A percentile compares a stretch with the other conserved stretches of the same genome.
phyloP scores from a whole-genome alignment of 2,797 vertebrate genomes.

The Gambusia yucatana region DNA sequence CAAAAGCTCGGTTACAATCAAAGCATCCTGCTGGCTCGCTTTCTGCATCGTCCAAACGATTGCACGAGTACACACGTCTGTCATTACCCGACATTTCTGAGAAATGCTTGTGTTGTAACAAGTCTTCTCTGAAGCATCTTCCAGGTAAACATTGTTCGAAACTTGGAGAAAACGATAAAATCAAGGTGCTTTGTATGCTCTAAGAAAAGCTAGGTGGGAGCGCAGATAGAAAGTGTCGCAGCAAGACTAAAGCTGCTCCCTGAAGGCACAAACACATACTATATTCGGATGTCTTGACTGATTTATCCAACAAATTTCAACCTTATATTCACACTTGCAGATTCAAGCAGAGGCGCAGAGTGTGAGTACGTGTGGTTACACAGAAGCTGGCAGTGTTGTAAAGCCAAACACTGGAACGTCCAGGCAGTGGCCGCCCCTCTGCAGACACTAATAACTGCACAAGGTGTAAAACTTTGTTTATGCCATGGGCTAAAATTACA shows the following conservation, averaged over 20 bases:
- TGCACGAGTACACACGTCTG: constrained; percentile 28
- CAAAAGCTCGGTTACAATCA: constrained; percentile 3
- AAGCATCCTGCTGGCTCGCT: constrained; percentile 4
- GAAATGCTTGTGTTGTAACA: constrained; percentile 24
- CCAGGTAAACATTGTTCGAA: constrained; percentile 11
- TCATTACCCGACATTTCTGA: constrained; percentile 32
- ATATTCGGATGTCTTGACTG: background rate
- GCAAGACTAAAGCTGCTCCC: background rate
- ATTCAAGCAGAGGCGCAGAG: background rate
- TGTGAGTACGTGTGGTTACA: background rate
- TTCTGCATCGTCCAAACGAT: constrained; percentile 13
- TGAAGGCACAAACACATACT: background rate
- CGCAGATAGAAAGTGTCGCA: background rate
- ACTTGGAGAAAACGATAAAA: background rate
- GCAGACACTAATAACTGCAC: constrained; percentile 26
- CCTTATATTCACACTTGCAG: background rate
- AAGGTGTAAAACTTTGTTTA: constrained; percentile 57
- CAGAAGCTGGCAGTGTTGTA: constrained; percentile 11
- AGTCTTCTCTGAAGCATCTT: constrained; percentile 25
- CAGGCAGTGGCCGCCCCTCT: constrained; percentile 14
- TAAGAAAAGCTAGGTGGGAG: background rate
- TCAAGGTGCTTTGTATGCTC: background rate
- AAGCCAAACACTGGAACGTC: constrained; percentile 6
- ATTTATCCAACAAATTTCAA: background rate
- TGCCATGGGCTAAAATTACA: constrained; percentile 43